Base-by-base conservation (phyloP, 2,888 invertebrate genomes). In the Leucophenga montana region DNA sequence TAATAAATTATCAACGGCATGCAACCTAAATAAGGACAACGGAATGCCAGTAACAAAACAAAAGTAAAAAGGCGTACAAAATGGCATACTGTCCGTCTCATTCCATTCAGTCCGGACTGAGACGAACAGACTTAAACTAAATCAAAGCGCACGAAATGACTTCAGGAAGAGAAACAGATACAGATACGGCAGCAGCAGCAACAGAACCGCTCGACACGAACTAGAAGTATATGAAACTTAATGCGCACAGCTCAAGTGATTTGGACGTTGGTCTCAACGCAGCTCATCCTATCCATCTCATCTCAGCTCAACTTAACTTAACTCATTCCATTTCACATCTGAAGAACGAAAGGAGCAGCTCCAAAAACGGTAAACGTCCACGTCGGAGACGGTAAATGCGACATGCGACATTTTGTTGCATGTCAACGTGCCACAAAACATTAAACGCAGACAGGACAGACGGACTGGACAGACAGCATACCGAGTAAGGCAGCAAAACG, bases 401-500 rank as follows among this genome's bases (percentile, higher is more conserved):
- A 39, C 61, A 39, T 64, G 22, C 48, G 62, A 64, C 48, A 64
- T 64, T 64, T 48, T 48, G 48, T 64, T 64, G 62, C 62, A 64
- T 64, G 62, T 64, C 46, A 64, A 64, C 27, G 62, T 48, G 48
- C 46, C 62, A 64, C 62, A 64, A 64, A 64, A 20, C 62, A 48
- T 46, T 64, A 64, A 64, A 64, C 62, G 71, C 71, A 33, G 66
- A 11, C 56, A 61, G 73, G 39, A 54, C 9, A 18, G 39, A 39
- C 39, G 39, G 39, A 39, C 39, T 11, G 11, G 11, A 39, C 39
- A 39, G 39, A 5, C 39, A 39, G 39, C 31, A 57, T 18, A 27
- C 27, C 20, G 27, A 61, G 44, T 39, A 31, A 57, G 31, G 8
- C 31, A 31, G 57, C n/a, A 27, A 4, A 57, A 27, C 59, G 22